Evolutionary conservation across 2,113 vertebrate species (phyloP), one percentile per base, ranked within the genome.

Genomic region (Halcyon senegalensis): DNA sequence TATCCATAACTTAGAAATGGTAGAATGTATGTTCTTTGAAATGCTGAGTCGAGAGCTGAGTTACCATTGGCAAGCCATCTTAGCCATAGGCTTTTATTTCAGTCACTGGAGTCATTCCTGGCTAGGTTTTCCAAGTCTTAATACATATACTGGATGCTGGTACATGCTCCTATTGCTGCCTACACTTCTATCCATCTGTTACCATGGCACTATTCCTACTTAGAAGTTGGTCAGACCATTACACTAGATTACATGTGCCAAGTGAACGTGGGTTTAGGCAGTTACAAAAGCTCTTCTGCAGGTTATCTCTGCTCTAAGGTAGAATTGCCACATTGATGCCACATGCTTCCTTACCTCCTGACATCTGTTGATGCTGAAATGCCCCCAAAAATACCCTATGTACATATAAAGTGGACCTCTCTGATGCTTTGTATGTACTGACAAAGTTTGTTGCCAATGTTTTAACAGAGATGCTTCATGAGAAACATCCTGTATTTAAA

Each of bases 101-200:
- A 87, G 93, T 84, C 59, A 53, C 72, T 95, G 95, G 91, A 94
- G 79, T 96, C 93, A 94, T 96, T 63, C 72, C 87, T 91, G 91
- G 63, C 60, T 64, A 31, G 50, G 37, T 93, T 94, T 96, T 87
- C 68, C 43, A 56, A 93, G 87, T 86, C 82, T 48, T 84, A 91
- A 76, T 96, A 89, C 95, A 95, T 84, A 91, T 74, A 63, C 24
- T 96, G 78, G 78, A 90, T 89, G 43, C 37, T 93, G 35, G 70
- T 94, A 94, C 91, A 88, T 93, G 68, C 93, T 95, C 87, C 91
- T 95, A 10, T 97, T 94, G 93, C 95, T 96, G 94, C 89, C 92
- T 93, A 89, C 89, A 88, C 87, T 90, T 93, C 72, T 64, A 93
- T 13, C 97, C 97, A 97, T 97, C 97, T 97, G 96, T 95, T 90